phyloP scores from a whole-genome alignment of 2,888 invertebrate species.

The Anthrax anthrax region DNA sequence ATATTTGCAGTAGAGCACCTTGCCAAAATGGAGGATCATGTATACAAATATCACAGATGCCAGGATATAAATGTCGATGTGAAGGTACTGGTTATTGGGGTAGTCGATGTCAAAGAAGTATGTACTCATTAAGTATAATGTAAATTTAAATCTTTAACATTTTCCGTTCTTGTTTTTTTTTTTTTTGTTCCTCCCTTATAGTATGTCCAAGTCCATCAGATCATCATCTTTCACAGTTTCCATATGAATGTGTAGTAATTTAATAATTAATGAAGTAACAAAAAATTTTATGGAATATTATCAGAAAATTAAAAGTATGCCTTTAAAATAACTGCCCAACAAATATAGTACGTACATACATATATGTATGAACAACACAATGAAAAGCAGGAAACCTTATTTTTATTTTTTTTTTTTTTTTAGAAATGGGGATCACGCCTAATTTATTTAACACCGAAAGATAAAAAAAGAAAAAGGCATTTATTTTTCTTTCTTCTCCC shows the following conservation, averaged over 20 bases:
- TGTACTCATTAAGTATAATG: neutral
- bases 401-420: too few relatives aligned
- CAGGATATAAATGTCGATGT: constrained; percentile 46
- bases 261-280: constrained; percentile 1
- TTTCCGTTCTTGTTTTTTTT: neutral
- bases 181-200: neutral
- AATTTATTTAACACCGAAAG: too few relatives aligned
- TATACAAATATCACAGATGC: constrained; percentile 42
- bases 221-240: constrained; percentile 5
- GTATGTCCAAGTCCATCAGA: constrained; percentile 12
- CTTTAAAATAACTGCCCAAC: too few relatives aligned
- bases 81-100: constrained; percentile 45
- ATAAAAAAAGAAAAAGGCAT: too few relatives aligned
- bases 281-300: too few relatives aligned
- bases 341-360: too few relatives aligned
- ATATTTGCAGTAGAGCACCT: constrained; percentile 45
- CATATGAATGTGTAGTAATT: constrained; percentile 14
- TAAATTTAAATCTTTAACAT: too few relatives aligned
- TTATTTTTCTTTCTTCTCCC: too few relatives aligned
- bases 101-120: constrained; percentile 14
- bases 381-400: too few relatives aligned
- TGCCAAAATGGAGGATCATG: constrained; percentile 47
- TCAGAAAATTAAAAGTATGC: too few relatives aligned
- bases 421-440: too few relatives aligned
- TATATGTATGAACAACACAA: too few relatives aligned